Percentiles rank a stretch among this genome's conserved stretches.
Conservation (phyloP, 2,113 vertebrate species). For the Aspiorhynchus laticeps region DNA sequence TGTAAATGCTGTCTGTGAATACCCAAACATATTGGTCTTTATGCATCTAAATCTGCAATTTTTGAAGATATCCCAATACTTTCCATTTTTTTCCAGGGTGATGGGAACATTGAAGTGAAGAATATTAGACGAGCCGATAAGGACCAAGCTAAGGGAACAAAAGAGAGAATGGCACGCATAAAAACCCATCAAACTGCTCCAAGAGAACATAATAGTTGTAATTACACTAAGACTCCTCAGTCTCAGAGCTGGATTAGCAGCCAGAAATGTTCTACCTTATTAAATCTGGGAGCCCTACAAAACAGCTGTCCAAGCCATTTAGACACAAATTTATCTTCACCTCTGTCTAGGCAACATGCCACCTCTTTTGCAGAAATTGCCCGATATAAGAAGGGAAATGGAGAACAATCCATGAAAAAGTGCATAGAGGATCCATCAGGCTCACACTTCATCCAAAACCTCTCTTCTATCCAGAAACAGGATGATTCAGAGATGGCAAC, state of each 20-base stretch:
- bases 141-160: constrained; percentile 10
- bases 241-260: constrained; percentile 49
- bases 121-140: constrained; percentile 21
- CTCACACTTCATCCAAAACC: constrained; percentile 69
- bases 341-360: constrained; percentile 73
- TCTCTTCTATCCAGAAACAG: constrained; percentile 61
- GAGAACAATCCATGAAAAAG: constrained; percentile 68
- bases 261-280: not conserved
- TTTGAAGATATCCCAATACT: too few relatives aligned
- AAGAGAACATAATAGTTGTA: not conserved
- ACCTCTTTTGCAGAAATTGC: constrained; percentile 83
- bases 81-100: constrained; percentile 15
- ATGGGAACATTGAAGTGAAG: constrained; percentile 44
- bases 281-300: not conserved
- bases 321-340: constrained; percentile 71
- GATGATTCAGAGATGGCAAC: constrained; percentile 45
- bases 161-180: constrained; percentile 40
- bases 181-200: not conserved
- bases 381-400: constrained; percentile 74
- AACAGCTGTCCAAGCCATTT: constrained; percentile 75
- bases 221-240: constrained; percentile 7
- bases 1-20: not conserved
- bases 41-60: not conserved
- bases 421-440: constrained; percentile 73
- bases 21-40: not conserved